Base-by-base conservation (phyloP, 2,113 vertebrate genomes). In the Mesembrinibis cayennensis region DNA sequence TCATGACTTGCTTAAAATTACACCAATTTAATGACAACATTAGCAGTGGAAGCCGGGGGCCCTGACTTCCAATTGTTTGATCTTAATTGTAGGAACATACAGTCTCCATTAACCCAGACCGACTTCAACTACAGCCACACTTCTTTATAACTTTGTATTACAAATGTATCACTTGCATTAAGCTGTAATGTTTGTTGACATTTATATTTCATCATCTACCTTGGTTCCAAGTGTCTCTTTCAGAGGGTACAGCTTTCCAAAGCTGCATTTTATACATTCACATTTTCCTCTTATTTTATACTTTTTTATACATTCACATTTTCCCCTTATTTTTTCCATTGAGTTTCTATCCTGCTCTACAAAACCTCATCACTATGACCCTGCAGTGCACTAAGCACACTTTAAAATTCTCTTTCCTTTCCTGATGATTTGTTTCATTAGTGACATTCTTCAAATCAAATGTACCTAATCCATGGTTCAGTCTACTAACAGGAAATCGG, bases 371-470 rank as follows among this genome's bases (percentile, higher is more conserved):
- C 93, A 81, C 90, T 95, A 73, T 94, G 94, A 96, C 93, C 94
- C 95, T 94, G 67, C 16, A 61, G 67, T 53, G 63, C 74, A 76
- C 93, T 95, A 90, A 92, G 50, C 74, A 90, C 93, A 66, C 87
- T 96, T 97, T 85, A 94, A 86, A 93, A 97, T 96, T 97, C 79
- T 93, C 82, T 97, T 96, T 95, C 69, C 79, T 96, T 97, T 97
- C 90, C 96, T 96, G 93, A 91, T 98, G 95, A 96, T 97, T 97
- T 97, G 95, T 98, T 98, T 97, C 95, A 98, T 98, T 97, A 97
- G 92, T 97, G 93, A 95, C 96, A 98, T 97, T 98, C 97, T 98
- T 97, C 95, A 98, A 96, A 97, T 98, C 96, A 97, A 97, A 98
- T 97, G 98, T 97, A 97, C 96, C 97, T 98, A 98, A 98, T 97